Evolutionary conservation across 2,797 vertebrate species (phyloP).

Genomic region (Rallus crepitans): DNA sequence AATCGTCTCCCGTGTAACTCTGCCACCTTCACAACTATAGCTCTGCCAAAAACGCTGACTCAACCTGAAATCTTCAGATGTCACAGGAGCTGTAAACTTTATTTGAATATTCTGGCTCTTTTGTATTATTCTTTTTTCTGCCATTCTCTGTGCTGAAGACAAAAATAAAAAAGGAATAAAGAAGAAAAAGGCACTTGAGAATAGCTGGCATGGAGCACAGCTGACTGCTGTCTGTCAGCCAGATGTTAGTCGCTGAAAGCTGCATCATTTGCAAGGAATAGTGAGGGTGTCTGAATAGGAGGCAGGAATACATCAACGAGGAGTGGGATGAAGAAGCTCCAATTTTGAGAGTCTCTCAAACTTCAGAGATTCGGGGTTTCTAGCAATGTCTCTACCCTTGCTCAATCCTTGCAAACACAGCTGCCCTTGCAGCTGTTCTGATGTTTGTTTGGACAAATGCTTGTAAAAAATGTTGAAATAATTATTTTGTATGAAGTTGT

Average conservation of each 20-base stretch:
- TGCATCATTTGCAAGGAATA: background rate
- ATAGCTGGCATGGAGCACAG: background rate
- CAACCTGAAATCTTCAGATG: background rate
- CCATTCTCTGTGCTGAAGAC: background rate
- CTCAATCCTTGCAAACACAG: background rate
- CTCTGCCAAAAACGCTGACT: background rate
- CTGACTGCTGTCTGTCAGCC: background rate
- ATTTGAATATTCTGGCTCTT: background rate
- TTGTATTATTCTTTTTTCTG: background rate
- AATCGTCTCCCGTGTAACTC: background rate
- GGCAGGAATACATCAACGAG: background rate
- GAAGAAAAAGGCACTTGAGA: background rate
- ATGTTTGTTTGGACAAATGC: background rate
- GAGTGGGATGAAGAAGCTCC: background rate
- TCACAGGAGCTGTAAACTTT: background rate
- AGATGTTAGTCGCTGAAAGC: slow-evolving; percentile 16
- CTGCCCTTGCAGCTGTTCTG: background rate
- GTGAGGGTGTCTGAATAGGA: background rate
- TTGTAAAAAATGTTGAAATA: slow-evolving; percentile 5
- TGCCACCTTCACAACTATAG: background rate
- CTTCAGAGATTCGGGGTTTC: background rate
- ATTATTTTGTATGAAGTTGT: slow-evolving; percentile 14
- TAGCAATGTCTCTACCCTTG: background rate
- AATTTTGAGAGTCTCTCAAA: background rate
- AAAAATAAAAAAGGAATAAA: too few species aligned